A percentile compares a stretch with the other conserved stretches of the same genome.
Conservation (phyloP, 2,888 invertebrate species). For the Stegana nigrithorax region DNA sequence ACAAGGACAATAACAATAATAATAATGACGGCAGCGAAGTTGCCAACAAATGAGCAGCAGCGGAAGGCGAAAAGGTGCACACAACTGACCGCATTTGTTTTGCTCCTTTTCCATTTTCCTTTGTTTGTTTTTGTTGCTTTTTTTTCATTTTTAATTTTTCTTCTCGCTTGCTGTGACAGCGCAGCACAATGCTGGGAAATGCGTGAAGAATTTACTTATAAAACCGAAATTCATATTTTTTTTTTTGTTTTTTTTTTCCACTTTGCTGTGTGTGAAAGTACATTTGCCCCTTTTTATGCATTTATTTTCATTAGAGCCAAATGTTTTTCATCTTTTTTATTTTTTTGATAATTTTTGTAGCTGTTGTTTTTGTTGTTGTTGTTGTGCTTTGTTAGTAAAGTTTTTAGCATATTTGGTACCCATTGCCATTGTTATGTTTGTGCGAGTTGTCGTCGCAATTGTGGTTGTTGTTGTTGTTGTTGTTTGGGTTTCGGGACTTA, state of each 20-base stretch:
- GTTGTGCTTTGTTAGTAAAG: no score
- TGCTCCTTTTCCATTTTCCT: neutral
- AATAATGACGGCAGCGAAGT: neutral
- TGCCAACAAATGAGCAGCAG: neutral
- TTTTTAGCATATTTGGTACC: no score
- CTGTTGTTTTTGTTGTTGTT: neutral
- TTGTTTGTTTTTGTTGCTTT: neutral
- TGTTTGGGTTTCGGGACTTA: neutral
- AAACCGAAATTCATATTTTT: neutral
- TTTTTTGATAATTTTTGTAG: slow-evolving; percentile 16
- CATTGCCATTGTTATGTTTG: no score
- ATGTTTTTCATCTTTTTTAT: slow-evolving; percentile 3
- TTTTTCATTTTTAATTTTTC: neutral
- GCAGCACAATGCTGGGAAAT: slow-evolving; percentile 8
- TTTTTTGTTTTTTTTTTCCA: neutral
- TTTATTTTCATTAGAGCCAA: slow-evolving; percentile 6
- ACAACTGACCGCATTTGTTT: slow-evolving; percentile 16
- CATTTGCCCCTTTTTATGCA: neutral
- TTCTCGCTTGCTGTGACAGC: no score
- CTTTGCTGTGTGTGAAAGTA: neutral
- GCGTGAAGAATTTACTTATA: neutral
- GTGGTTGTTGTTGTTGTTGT: neutral
- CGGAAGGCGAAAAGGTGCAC: slow-evolving; percentile 4
- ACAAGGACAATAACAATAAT: neutral
- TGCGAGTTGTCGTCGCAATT: neutral